These are phyloP conservation scores for Acrobasis repandana DNA, from an alignment of 2,888 invertebrate genomes.

Conservation along the genomic window DNA sequence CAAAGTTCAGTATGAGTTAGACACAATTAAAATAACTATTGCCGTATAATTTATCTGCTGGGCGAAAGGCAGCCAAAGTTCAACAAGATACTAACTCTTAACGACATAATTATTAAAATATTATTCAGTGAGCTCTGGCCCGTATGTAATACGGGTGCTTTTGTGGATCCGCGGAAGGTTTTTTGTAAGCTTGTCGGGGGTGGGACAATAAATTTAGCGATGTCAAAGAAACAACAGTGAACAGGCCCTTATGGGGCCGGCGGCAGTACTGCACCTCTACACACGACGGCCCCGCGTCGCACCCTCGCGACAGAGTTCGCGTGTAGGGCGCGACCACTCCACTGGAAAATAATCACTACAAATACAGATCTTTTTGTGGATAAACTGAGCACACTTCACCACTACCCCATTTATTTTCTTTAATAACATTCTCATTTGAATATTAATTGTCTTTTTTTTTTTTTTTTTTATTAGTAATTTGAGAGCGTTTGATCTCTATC, in stretches of 20 bases:
- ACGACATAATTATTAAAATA: conserved; percentile 21
- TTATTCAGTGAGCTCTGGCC: neutral
- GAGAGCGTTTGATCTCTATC: too few species aligned
- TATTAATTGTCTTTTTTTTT: neutral
- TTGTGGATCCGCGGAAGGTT: conserved; percentile 32
- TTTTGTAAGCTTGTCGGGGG: conserved; percentile 53
- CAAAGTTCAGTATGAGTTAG: too few species aligned
- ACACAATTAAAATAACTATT: conserved; percentile 29
- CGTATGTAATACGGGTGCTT: conserved; percentile 11
- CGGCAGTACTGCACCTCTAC: conserved; percentile 45
- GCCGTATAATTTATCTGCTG: conserved; percentile 5
- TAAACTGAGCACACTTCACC: conserved; percentile 37
- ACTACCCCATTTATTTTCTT: conserved; percentile 3
- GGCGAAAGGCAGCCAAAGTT: conserved; percentile 13
- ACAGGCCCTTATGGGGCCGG: conserved; percentile 27
- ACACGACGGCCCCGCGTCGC: conserved; percentile 67
- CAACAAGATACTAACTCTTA: conserved; percentile 18
- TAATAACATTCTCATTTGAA: neutral
- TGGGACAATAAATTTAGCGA: conserved; percentile 67
- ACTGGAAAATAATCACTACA: conserved; percentile 74
- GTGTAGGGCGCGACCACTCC: conserved; percentile 54
- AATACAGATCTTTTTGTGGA: conserved; percentile 65
- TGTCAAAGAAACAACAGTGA: conserved; percentile 51
- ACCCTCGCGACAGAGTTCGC: conserved; percentile 45
- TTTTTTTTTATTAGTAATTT: neutral